Percentiles rank a stretch among this genome's conserved stretches.
Conservation (phyloP, 2,888 invertebrate genomes). For the Folsomia candida region DNA sequence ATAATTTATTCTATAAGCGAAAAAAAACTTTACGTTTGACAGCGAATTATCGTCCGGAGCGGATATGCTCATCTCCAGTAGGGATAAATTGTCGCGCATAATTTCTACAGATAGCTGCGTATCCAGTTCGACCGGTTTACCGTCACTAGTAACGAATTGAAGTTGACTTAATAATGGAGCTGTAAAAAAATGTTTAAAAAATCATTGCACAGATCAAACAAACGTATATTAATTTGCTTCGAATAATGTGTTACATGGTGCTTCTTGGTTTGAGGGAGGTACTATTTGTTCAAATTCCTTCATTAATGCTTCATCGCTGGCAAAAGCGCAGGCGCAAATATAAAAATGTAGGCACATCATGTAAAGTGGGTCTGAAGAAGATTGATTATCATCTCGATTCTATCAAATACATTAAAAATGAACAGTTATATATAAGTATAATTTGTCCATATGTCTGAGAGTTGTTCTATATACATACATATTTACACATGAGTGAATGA, state of each 20-base stretch:
- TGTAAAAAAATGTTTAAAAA: neutral
- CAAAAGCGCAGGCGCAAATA: conserved; percentile 69
- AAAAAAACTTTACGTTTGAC: conserved; percentile 24
- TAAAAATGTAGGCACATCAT: conserved; percentile 68
- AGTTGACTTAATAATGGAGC: conserved; percentile 39
- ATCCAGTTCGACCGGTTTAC: conserved; percentile 37
- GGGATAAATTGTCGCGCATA: conserved; percentile 47
- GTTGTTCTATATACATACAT: too few relatives aligned
- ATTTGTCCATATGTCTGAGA: neutral
- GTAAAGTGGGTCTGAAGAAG: neutral
- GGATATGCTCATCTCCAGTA: conserved; percentile 46
- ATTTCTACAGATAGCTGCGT: conserved; percentile 47
- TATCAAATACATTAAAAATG: neutral
- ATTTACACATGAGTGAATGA: neutral
- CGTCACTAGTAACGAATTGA: conserved; percentile 33
- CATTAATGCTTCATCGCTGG: conserved; percentile 63
- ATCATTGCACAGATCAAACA: neutral
- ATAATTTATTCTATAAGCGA: conserved; percentile 7
- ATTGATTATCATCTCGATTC: conserved; percentile 18
- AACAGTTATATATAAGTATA: neutral
- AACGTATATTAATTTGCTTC: neutral
- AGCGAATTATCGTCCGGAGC: conserved; percentile 42
- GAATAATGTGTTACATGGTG: neutral
- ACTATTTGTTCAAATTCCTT: conserved; percentile 64
- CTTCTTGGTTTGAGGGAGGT: neutral